Evolutionary conservation across 1,140 invertebrate genomes (phyloP), one percentile per base, ranked within the genome.

Genomic region (Hyles vespertilio): DNA sequence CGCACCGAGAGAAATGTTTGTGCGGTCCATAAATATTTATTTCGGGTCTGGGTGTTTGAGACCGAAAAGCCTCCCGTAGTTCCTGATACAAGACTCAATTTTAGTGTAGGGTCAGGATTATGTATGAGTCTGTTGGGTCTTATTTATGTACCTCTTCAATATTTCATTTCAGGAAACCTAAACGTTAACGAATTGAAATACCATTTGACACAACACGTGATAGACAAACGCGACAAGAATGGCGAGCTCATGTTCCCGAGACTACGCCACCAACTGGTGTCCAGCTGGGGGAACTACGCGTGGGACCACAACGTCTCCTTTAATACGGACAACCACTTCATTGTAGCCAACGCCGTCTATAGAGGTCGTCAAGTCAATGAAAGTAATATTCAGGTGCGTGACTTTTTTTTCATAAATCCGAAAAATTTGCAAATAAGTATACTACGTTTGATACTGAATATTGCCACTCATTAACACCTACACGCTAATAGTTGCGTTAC

Each of bases 281-380:
- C 91, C 0, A 91, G 91, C 64, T 94, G 92, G 90, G 92, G 93
- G 2, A 91, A 92, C 56, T 94, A 94, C 72, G 94, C 92, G 3
- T 95, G 93, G 93, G 87, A 91, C 45, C 84, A 74, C 11, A 82
- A 89, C 43, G 78, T 68, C 0, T 54, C 70, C 3, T 96, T 96
- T 73, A 90, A 91, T 45, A 77, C 94, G 8, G 93, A 95, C 49
- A 94, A 95, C 74, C 94, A 96, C 70, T 84, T 96, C 1, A 80
- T 94, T 10, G 73, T 93, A 0, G 91, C 92, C 0, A 91, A 91
- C 1, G 84, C 89, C 46, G 91, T 89, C 3, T 94, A 92, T 66
- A 91, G 93, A 55, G 93, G 94, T 7, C 81, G 94, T 32, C 89
- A 92, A 1, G 91, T 96, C 4, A 92, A 90, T 33, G 94, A 96